Evolutionary conservation across 1,140 invertebrate genomes (phyloP).

Genomic region (Bemisia tabaci): DNA sequence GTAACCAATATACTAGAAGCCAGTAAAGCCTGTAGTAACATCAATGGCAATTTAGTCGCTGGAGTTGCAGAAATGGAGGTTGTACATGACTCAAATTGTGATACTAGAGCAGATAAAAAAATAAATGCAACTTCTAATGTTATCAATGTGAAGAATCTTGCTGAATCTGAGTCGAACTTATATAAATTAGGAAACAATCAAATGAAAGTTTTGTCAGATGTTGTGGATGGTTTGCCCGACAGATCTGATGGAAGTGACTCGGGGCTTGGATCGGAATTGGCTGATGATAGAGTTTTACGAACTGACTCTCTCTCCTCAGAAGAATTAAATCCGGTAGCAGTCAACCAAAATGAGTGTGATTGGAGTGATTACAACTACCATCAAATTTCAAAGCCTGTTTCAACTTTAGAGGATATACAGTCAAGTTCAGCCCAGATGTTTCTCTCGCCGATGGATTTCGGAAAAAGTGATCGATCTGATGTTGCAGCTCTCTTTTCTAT

Average conservation of each 20-base stretch:
- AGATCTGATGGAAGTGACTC: conserved; percentile 68
- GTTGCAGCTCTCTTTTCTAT: background rate
- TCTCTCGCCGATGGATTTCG: conserved; percentile 14
- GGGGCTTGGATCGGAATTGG: conserved; percentile 42
- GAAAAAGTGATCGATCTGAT: conserved; percentile 5
- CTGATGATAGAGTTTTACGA: conserved; percentile 27
- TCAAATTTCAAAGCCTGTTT: conserved; percentile 1
- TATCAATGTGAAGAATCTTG: background rate
- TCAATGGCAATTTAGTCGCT: background rate
- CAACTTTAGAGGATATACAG: conserved; percentile 12
- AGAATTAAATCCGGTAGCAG: conserved; percentile 10
- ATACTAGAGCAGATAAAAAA: background rate
- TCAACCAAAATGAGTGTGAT: background rate
- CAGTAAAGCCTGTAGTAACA: background rate
- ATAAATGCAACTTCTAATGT: background rate
- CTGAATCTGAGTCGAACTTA: background rate
- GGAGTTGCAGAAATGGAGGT: background rate
- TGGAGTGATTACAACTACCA: conserved; percentile 5
- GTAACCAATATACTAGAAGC: background rate
- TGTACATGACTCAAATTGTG: background rate
- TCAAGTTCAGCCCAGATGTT: conserved; percentile 11
- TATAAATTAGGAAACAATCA: background rate
- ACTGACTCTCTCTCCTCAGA: conserved; percentile 17
- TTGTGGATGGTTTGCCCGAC: conserved; percentile 22
- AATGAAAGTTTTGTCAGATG: background rate